Evolutionary conservation across 2,888 invertebrate species (phyloP), one percentile per base, ranked within the genome.

Genomic region (Morpho achilles): DNA sequence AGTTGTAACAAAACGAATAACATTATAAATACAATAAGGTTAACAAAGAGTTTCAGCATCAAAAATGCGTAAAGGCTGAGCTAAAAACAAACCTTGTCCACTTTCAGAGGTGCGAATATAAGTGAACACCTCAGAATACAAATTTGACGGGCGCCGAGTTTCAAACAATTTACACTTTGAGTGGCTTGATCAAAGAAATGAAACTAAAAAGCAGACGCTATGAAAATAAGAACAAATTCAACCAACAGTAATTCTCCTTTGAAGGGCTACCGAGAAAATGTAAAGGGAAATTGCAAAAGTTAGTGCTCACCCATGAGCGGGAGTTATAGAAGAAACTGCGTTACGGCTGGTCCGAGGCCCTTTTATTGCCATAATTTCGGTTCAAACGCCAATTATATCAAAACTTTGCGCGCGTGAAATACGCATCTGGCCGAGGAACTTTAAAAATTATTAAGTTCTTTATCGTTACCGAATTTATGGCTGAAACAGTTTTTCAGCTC

Each of bases 181-280:
- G 75, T 71, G 70, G 79, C 77, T 80, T 87, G 86, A 88, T 89
- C 89, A 89, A 88, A 89, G 87, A 87, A 88, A 86, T 83, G 76
- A 81, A 87, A 86, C 85, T 87, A 86, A 87, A 88, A 88, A 87
- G 81, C 85, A 80, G 79, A 79, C 79, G 74, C 79, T 72, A 77
- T 74, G 82, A 81, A 82, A 87, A 83, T 80, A 82, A 82, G 84
- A 85, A 84, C 81, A 84, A 87, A 88, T 88, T 89, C 86, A 85
- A 86, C 84, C 86, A 84, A 80, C 82, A 79, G 83, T 87, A 87
- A 88, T 88, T 87, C 84, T 75, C 84, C 85, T 88, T 89, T 87
- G 87, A 87, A 79, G 78, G 82, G 81, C 78, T 75, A 79, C 65
- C 70, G 83, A 74, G 85, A 79, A 79, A 72, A 71, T 71, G 56